Base-by-base conservation (phyloP, 2,797 vertebrate species). In the Artibeus jamaicensis region DNA sequence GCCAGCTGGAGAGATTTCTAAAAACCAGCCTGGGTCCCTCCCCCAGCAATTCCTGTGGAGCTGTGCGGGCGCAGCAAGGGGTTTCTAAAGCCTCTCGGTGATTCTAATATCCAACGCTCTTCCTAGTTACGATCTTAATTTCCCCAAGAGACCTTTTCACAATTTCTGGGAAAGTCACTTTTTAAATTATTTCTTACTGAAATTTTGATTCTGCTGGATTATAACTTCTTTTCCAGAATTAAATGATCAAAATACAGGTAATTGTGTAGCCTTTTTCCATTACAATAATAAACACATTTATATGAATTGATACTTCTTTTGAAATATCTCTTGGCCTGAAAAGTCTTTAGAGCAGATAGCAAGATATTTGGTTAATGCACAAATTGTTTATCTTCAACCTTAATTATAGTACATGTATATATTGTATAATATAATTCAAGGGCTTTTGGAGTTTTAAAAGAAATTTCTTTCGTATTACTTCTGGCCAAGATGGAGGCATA, bases 201-300 rank as follows among this genome's bases (percentile, higher is more conserved):
- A 86, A 59, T 79, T 78, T 74, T 86, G 46, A 91, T 86, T 93
- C 59, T 91, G 24, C 62, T 94, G 39, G 59, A 71, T 94, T 87
- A 42, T 44, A 91, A 88, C 39, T 32, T 62, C 42, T 96, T 86
- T 93, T 91, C 8, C 34, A 92, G 68, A 81, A 89, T 65, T 46
- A 85, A 90, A 77, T 89, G 18, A 62, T 67, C 14, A 82, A 89
- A 94, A 53, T 62, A 37, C 42, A 48, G 22, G 11, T 32, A 62
- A 79, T 74, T 87, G 1, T 68, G 57, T 87, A 71, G 39, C 62
- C n/a, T 16, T 44, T 94, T 79, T 94, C 32, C 5, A 85, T 71
- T 34, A 95, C 48, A 50, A 22, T 32, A 81, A 26, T 48, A 48
- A 42, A 18, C 32, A 57, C 11, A 81, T 18, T 57, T 79, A 9